phyloP scores from a whole-genome alignment of 1,140 invertebrate genomes.

The Lordiphosa clarofinis region DNA sequence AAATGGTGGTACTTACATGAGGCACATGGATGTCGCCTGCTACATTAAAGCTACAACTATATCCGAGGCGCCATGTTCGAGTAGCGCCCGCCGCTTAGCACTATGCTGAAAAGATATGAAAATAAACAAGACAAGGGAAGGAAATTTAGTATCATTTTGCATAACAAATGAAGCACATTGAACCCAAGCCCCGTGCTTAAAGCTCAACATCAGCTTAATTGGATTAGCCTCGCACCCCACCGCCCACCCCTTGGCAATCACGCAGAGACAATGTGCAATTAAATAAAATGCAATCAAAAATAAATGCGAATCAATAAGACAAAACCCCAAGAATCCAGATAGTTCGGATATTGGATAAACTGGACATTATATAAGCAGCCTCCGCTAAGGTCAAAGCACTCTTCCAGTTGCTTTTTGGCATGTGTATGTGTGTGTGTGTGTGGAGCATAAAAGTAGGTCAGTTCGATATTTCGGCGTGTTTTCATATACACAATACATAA shows the following conservation, averaged over 20 bases:
- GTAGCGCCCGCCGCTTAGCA: constrained; percentile 79
- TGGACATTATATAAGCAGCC: constrained; percentile 62
- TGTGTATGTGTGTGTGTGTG: constrained; percentile 10
- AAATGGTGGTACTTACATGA: constrained; percentile 68
- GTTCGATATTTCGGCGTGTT: constrained; percentile 66
- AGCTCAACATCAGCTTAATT: constrained; percentile 40
- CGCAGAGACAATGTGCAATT: constrained; percentile 26
- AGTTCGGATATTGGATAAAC: constrained; percentile 15
- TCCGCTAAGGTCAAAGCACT: constrained; percentile 71
- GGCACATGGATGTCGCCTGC: constrained; percentile 80
- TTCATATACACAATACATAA: constrained; percentile 16
- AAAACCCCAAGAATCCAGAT: neutral
- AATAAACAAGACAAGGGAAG: neutral
- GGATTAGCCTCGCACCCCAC: constrained; percentile 34
- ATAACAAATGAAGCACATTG: neutral
- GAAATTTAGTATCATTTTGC: neutral
- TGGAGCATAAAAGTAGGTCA: constrained; percentile 65
- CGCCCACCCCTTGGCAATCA: too few relatives aligned
- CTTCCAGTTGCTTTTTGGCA: constrained; percentile 50
- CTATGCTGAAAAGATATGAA: constrained; percentile 60
- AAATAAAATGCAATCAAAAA: constrained; percentile 54
- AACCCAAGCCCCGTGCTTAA: constrained; percentile 1
- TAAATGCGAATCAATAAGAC: constrained; percentile 44
- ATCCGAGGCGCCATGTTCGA: constrained; percentile 80
- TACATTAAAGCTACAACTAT: constrained; percentile 80